Evolutionary conservation across 2,797 vertebrate genomes (phyloP), one percentile per base, ranked within the genome.

Genomic region (Peromyscus melanophrys): DNA sequence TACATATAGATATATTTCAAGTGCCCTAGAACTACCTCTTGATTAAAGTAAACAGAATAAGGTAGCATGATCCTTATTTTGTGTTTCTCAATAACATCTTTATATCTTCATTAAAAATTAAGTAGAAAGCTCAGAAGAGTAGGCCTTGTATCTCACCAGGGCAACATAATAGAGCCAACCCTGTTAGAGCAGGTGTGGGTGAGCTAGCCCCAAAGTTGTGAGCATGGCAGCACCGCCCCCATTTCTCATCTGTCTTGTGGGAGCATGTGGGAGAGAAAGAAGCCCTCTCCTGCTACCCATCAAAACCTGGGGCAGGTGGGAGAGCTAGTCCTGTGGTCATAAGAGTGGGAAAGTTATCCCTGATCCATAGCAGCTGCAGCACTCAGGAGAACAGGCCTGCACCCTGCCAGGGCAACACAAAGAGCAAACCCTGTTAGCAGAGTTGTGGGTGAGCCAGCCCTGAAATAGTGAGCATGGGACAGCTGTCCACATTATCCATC

Each of bases 1-100:
- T 49, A 49, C 11, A 49, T 49, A 49, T 11, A 40, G 4, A 75
- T 40, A 75, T 3, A 75, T 43, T 27, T 43, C 7, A 84, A 84
- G 29, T 94, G 9, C 21, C 49, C 29, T 77, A 25, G 23, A 95
- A 77, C 55, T 94, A 93, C 86, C 75, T 89, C 10, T 59, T 59
- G 10, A 34, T 84, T 96, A 95, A 95, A 67, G 1, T 14, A 43
- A 87, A 84, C 10, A 92, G 19, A 8, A 2, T 7, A 87, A 29
- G 1, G 4, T 23, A 92, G 87, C 52, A 59, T 46, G 25, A 16
- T 21, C 4, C 78, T 90, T 69, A 78, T 88, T 43, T 3, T 93
- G 13, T 92, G 0, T 59, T 4, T 85, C 46, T 92, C 34, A 61
- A 61, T 57, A n/a, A 23, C 9, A 81, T 77, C 25, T 87, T 9